These are phyloP conservation scores for Choloepus hoffmanni DNA, from an alignment of 2,113 vertebrate species.

Conservation along the genomic window DNA sequence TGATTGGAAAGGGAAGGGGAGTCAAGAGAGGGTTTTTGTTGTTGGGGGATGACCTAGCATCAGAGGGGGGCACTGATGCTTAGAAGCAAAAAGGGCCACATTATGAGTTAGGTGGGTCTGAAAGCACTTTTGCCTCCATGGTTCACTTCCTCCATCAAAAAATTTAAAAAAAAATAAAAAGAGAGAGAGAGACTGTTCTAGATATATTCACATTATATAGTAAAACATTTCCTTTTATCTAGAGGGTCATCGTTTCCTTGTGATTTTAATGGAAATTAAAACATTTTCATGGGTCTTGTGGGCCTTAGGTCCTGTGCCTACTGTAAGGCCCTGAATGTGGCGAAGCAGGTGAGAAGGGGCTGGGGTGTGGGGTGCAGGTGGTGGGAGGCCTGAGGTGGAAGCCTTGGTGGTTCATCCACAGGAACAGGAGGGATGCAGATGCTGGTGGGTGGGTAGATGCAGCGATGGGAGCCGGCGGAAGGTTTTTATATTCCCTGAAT, in stretches of 20 bases:
- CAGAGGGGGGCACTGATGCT: background rate
- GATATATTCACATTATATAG: background rate
- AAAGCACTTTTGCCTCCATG: background rate
- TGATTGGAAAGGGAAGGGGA: background rate
- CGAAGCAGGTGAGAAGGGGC: no score
- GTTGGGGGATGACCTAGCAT: background rate
- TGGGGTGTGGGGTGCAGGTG: accelerated
- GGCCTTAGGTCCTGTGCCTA: background rate
- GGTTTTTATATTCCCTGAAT: background rate
- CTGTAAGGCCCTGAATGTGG: background rate
- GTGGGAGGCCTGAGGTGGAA: background rate
- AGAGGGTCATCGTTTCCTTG: background rate
- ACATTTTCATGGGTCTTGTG: background rate
- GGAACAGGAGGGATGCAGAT: background rate
- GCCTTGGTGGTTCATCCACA: background rate
- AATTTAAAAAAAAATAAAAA: background rate
- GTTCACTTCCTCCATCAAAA: background rate
- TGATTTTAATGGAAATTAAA: constrained; percentile 1
- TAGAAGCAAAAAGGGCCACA: background rate
- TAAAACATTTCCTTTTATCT: constrained; percentile 1
- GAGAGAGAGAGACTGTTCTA: no score
- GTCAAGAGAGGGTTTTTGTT: background rate
- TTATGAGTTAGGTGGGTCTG: no score
- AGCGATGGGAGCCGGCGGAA: background rate
- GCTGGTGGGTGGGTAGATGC: background rate